Percentiles rank a stretch among this genome's conserved stretches.
Conservation (phyloP, 2,113 vertebrate species). For the Onychorhynchus coronatus region DNA sequence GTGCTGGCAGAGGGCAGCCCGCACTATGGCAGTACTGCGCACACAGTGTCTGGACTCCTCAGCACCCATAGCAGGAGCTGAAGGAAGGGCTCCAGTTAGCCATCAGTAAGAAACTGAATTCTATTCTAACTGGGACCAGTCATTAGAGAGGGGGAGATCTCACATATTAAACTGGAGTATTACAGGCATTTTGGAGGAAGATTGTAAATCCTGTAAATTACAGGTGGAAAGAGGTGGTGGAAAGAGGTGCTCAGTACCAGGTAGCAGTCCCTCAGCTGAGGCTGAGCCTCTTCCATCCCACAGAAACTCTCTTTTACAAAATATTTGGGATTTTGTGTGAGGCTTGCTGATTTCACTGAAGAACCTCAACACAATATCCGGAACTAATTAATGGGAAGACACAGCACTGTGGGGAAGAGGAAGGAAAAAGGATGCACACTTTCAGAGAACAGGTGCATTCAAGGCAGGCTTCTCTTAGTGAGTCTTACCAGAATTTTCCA, state of each 20-base stretch:
- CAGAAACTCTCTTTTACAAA: neutral
- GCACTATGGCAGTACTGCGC: accelerated
- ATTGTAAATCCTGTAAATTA: neutral
- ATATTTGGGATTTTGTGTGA: neutral
- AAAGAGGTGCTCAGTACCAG: neutral
- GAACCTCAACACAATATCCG: neutral
- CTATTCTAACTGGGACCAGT: neutral
- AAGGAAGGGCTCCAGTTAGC: neutral
- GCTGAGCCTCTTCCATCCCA: neutral
- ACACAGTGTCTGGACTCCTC: accelerated
- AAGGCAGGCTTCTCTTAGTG: neutral
- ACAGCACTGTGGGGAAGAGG: neutral
- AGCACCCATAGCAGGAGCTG: neutral
- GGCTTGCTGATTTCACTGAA: neutral
- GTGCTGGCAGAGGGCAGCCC: neutral
- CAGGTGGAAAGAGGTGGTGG: neutral
- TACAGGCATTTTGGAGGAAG: neutral
- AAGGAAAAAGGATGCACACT: neutral
- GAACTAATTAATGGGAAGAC: neutral
- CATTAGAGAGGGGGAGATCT: neutral
- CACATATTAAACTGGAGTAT: neutral
- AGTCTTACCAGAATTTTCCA: neutral
- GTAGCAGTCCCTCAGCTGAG: neutral
- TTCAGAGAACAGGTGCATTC: neutral
- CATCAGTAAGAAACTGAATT: neutral